Evolutionary conservation across 2,797 vertebrate species (phyloP).

Genomic region (Cossypha dichroa): DNA sequence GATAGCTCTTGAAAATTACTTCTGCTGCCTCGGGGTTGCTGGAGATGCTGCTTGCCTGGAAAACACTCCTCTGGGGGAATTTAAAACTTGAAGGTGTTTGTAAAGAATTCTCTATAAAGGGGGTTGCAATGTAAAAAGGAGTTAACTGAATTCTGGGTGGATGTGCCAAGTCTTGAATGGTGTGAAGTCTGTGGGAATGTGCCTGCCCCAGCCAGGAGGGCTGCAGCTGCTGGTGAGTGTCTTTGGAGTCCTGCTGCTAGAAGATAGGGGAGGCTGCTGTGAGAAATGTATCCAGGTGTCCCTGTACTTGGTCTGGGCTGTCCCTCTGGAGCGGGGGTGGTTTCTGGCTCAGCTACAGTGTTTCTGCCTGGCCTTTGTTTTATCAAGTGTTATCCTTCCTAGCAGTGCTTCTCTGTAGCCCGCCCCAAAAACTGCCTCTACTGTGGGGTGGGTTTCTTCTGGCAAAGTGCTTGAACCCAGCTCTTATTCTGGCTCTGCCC

Average conservation of each 20-base stretch:
- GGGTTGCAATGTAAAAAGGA: rapidly evolving
- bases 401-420: neutral
- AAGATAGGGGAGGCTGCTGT: rapidly evolving
- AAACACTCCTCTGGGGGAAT: rapidly evolving
- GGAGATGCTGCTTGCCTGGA: rapidly evolving
- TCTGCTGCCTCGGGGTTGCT: rapidly evolving
- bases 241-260: neutral
- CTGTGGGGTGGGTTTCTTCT: neutral
- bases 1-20: rapidly evolving
- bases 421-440: rapidly evolving
- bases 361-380: neutral
- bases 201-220: neutral
- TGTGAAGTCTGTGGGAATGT: neutral
- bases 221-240: neutral
- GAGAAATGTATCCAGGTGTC: neutral
- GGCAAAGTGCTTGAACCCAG: rapidly evolving
- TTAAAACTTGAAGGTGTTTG: rapidly evolving
- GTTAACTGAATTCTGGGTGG: neutral
- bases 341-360: neutral
- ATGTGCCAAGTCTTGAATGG: rapidly evolving
- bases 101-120: rapidly evolving
- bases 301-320: rapidly evolving
- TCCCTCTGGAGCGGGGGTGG: neutral
- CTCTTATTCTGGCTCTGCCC: neutral
- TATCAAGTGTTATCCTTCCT: rapidly evolving